Conservation (phyloP, 1,140 invertebrate genomes). For the Oppia nitens region DNA sequence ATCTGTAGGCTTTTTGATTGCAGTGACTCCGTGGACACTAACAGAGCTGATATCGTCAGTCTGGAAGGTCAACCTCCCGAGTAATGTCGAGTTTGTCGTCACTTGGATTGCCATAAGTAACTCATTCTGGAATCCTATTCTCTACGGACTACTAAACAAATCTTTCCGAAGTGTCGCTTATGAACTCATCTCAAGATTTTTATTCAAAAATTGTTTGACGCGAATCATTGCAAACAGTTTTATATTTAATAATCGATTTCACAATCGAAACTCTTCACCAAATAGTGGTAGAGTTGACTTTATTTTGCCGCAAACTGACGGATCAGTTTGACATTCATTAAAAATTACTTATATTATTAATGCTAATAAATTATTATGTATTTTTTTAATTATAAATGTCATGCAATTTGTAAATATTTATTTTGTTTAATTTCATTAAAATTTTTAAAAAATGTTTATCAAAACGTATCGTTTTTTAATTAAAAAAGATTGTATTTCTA, state of each 20-base stretch:
- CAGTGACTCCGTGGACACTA: slow-evolving; percentile 9
- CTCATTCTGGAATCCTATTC: slow-evolving; percentile 12
- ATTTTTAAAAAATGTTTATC: too few species aligned
- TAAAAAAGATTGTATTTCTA: too few species aligned
- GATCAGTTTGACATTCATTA: neutral
- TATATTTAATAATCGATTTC: neutral
- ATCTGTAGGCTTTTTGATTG: slow-evolving; percentile 7
- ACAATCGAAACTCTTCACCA: neutral
- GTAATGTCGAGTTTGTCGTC: slow-evolving; percentile 6
- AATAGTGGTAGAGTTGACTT: neutral
- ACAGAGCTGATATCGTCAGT: slow-evolving; percentile 2
- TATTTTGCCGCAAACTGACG: neutral
- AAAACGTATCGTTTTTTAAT: too few species aligned
- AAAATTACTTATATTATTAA: neutral
- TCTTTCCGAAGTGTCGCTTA: neutral
- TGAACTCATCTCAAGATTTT: neutral
- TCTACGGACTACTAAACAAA: slow-evolving; percentile 5
- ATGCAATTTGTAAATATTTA: too few species aligned
- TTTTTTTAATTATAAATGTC: too few species aligned
- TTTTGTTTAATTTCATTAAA: too few species aligned
- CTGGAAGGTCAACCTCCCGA: neutral
- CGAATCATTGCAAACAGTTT: neutral
- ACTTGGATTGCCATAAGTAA: slow-evolving; percentile 14
- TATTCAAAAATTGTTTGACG: neutral
- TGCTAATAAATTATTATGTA: too few species aligned